These are phyloP conservation scores for Corapipo altera DNA, from an alignment of 2,113 vertebrate species.

Conservation along the genomic window DNA sequence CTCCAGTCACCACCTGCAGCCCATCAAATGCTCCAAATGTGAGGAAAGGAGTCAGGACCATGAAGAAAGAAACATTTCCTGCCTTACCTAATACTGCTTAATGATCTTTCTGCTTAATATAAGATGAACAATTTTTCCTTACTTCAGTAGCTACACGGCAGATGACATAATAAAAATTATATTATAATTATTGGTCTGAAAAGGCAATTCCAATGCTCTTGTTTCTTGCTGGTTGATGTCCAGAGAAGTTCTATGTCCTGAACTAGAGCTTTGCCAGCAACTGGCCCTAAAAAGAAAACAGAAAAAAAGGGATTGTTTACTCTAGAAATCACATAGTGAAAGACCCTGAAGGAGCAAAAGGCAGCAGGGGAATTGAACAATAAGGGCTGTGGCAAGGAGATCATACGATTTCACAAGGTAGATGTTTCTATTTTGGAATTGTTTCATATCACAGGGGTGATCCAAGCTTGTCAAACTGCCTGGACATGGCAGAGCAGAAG, in stretches of 20 bases:
- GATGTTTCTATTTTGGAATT: neutral
- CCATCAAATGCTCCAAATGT: rapidly evolving
- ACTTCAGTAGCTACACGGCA: neutral
- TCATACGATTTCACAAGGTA: neutral
- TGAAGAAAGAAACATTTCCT: neutral
- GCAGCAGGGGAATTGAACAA: neutral
- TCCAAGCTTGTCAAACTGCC: neutral
- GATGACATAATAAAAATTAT: neutral
- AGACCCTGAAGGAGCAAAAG: neutral
- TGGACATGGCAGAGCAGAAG: neutral
- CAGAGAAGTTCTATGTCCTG: neutral
- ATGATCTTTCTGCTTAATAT: neutral
- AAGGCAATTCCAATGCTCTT: neutral
- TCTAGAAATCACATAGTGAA: neutral
- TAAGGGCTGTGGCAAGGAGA: neutral
- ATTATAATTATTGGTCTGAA: neutral
- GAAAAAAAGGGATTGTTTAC: neutral
- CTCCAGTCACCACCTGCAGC: neutral
- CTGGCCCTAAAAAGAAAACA: neutral
- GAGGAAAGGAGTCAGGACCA: neutral
- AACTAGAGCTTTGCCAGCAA: neutral
- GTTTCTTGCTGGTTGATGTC: neutral
- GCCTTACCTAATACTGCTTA: neutral
- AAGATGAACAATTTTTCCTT: neutral
- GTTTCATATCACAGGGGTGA: neutral